Evolutionary conservation across 2,888 invertebrate genomes (phyloP), one percentile per base, ranked within the genome.

Genomic region (Bembecia ichneumoniformis): DNA sequence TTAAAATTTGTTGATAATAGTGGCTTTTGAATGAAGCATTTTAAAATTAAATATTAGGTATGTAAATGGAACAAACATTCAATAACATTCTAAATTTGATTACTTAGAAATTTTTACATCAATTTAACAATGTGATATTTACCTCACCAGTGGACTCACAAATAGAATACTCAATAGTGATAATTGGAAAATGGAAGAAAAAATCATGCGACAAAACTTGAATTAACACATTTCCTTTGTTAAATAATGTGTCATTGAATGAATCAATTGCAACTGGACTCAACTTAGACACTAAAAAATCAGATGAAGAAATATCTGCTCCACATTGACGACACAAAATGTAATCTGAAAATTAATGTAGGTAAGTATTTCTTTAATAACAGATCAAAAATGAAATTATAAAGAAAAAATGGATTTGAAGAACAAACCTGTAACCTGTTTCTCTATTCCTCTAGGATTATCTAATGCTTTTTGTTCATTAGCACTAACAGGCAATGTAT

Each of bases 251-350:
- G 49, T 79, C 76, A 54, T 64, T 67, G 57, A 71, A 73, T 17
- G 66, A 66, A 55, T 68, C 57, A 28, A 55, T 56, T 44, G 79
- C 63, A 10, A 53, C 55, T 10, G 66, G 58, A 54, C 73, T 76
- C 3, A 51, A 45, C 55, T 72, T 73, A 5, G 66, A 57, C 52
- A 72, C 60, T 48, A 80, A 58, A 47, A 64, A 58, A 49, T 62
- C 56, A 3, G 67, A 63, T 40, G 61, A 62, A 20, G 75, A 59
- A 17, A 77, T 52, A 13, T 66, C 63, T 55, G 55, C 56, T 15
- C 79, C 81, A 64, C 82, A 82, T 51, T 52, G 55, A 46, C 79
- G 75, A 58, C 82, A 81, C 40, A 82, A 55, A 55, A 81, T 68
- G 52, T 58, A 54, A 28, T 71, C 79, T 77, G 74, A 55, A 68